phyloP scores from a whole-genome alignment of 64 coral and sea anemone species.

The Pocillopora verrucosa region DNA sequence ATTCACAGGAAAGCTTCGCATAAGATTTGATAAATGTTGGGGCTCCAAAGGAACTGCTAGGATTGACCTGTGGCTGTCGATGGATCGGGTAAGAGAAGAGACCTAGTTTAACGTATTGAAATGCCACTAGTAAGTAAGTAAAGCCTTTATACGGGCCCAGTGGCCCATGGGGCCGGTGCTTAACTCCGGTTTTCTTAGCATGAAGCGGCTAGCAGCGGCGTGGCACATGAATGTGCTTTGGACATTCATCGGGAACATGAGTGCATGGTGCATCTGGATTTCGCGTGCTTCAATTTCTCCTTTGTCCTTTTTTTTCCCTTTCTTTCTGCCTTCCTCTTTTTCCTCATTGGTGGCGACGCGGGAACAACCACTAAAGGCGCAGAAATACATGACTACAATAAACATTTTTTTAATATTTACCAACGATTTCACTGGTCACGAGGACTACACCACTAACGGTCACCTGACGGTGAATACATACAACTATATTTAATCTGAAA shows the following conservation, averaged over 20 bases:
- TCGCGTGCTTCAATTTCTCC: too few relatives aligned
- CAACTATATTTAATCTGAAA: too few relatives aligned
- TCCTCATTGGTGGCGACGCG: constrained; percentile 4
- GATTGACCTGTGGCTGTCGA: constrained; percentile 21
- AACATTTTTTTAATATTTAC: neutral
- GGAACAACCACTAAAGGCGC: neutral
- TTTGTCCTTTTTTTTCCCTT: too few relatives aligned
- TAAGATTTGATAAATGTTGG: constrained; percentile 4
- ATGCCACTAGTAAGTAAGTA: neutral
- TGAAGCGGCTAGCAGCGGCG: too few relatives aligned
- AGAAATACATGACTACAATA: neutral
- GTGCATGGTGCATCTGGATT: too few relatives aligned
- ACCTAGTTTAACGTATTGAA: neutral
- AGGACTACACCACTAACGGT: neutral
- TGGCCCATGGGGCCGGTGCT: too few relatives aligned
- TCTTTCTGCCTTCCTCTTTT: too few relatives aligned
- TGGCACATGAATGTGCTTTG: too few relatives aligned
- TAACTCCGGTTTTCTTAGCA: too few relatives aligned
- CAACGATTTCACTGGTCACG: neutral
- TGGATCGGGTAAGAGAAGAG: constrained; percentile 21
- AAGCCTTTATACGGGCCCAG: too few relatives aligned
- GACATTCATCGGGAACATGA: too few relatives aligned
- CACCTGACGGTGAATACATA: neutral
- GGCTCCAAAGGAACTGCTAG: constrained; percentile 8
- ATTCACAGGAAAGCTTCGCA: neutral